Evolutionary conservation across 2,797 vertebrate species (phyloP).

Genomic region (Micropoecilia bifurca): DNA sequence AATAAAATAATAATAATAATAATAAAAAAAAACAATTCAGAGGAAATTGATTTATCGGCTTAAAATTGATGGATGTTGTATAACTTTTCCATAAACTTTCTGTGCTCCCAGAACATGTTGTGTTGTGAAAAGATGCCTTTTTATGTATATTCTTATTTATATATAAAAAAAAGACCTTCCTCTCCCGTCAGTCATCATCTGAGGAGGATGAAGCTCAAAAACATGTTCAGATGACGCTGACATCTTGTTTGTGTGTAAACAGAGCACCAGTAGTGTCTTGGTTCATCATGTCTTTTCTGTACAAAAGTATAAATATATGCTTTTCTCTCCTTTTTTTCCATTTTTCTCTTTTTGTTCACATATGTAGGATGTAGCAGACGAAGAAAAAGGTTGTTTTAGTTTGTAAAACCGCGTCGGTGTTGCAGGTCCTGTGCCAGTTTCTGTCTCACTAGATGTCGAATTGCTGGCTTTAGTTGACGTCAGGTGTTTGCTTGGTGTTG

Average conservation of each 20-base stretch:
- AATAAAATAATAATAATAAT: constrained; percentile 20
- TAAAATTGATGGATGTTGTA: constrained; percentile 71
- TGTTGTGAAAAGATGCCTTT: constrained; percentile 59
- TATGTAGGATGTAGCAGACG: constrained; percentile 81
- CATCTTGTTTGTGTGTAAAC: constrained; percentile 87
- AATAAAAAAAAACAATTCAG: constrained; percentile 48
- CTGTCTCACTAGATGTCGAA: constrained; percentile 39
- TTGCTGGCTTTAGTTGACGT: constrained; percentile 78
- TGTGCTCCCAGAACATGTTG: constrained; percentile 77
- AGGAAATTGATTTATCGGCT: constrained; percentile 71
- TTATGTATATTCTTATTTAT: constrained; percentile 31
- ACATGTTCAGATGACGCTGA: constrained; percentile 63
- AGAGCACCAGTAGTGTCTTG: constrained; percentile 93
- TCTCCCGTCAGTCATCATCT: constrained; percentile 52
- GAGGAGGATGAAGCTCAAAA: constrained; percentile 56
- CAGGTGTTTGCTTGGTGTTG: constrained; percentile 78
- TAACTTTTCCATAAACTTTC: constrained; percentile 76
- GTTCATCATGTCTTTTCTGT: constrained; percentile 86
- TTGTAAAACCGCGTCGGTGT: constrained; percentile 69
- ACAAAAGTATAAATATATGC: constrained; percentile 98
- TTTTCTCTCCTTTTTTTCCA: constrained; percentile 77
- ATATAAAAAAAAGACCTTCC: constrained; percentile 41
- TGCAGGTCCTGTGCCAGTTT: constrained; percentile 80
- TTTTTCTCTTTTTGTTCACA: constrained; percentile 72
- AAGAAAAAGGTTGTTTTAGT: constrained; percentile 70